phyloP scores from a whole-genome alignment of 2,797 vertebrate species.

The Diglossa cyanea region DNA sequence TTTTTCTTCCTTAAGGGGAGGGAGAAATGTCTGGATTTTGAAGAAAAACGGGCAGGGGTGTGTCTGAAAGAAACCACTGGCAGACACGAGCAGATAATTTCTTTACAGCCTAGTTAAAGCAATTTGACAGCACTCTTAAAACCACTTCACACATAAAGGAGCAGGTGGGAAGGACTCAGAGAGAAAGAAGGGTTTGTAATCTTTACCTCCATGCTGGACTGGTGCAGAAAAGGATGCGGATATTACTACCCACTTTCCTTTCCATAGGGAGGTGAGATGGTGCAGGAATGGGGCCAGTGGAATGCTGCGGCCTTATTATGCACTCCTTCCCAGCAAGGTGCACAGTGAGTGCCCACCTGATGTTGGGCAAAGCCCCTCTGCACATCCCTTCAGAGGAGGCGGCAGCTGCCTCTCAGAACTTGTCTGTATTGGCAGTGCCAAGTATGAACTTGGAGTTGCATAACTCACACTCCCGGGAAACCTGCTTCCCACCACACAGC shows the following conservation, averaged over 20 bases:
- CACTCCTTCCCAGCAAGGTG: not conserved
- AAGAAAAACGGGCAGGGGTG: not conserved
- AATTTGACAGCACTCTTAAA: not conserved
- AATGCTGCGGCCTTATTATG: not conserved
- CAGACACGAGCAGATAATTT: not conserved
- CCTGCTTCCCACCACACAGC: not conserved
- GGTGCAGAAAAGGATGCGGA: not conserved
- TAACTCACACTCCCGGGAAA: not conserved
- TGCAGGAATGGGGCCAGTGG: not conserved
- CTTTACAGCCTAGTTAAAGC: not conserved
- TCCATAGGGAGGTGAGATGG: not conserved
- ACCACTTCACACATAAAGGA: not conserved
- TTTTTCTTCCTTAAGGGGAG: not conserved
- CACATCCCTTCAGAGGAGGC: not conserved
- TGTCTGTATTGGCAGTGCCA: not conserved
- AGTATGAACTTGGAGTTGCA: not conserved
- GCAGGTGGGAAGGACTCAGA: not conserved
- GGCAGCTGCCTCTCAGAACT: not conserved
- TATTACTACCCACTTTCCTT: not conserved
- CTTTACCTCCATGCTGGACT: not conserved
- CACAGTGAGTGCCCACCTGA: accelerated
- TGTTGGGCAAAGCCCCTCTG: not conserved
- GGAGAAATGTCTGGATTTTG: not conserved
- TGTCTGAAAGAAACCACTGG: not conserved
- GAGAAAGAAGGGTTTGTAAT: not conserved